A percentile compares a stretch with the other conserved stretches of the same genome.
phyloP scores from a whole-genome alignment of 2,797 vertebrate genomes.

The Pseudochaenichthys georgianus region DNA sequence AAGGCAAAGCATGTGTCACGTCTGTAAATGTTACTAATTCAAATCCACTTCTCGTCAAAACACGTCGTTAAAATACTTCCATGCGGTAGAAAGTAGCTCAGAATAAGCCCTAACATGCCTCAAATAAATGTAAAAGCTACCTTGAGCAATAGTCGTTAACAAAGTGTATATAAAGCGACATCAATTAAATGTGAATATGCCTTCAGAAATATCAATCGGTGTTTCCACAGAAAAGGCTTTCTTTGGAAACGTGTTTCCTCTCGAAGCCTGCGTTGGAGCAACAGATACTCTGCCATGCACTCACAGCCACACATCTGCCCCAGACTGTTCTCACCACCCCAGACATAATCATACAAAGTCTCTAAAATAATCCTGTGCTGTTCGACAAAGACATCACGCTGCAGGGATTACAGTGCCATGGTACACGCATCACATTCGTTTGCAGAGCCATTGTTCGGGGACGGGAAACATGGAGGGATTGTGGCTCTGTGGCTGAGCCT shows the following conservation, averaged over 20 bases:
- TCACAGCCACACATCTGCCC: conserved; percentile 25
- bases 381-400: conserved; percentile 68
- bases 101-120: not conserved
- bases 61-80: not conserved
- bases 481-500: conserved; percentile 42
- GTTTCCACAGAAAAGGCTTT: not conserved
- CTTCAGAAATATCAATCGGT: not conserved
- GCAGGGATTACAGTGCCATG: conserved; percentile 61
- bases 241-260: not conserved
- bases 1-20: conserved; percentile 20
- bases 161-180: not conserved
- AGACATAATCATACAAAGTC: conserved; percentile 47
- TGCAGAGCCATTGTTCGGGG: conserved; percentile 52
- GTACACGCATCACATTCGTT: conserved; percentile 64
- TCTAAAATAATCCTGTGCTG: conserved; percentile 59
- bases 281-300: conserved; percentile 8
- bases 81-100: not conserved
- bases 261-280: conserved; percentile 3
- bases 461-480: conserved; percentile 48
- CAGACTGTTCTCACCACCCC: conserved; percentile 27
- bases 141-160: not conserved
- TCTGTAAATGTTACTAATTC: conserved; percentile 7
- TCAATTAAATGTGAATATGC: not conserved
- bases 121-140: not conserved
- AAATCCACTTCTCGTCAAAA: conserved; percentile 4